Evolutionary conservation across 1,140 invertebrate genomes (phyloP).

Genomic region (Teleogryllus occipitalis): DNA sequence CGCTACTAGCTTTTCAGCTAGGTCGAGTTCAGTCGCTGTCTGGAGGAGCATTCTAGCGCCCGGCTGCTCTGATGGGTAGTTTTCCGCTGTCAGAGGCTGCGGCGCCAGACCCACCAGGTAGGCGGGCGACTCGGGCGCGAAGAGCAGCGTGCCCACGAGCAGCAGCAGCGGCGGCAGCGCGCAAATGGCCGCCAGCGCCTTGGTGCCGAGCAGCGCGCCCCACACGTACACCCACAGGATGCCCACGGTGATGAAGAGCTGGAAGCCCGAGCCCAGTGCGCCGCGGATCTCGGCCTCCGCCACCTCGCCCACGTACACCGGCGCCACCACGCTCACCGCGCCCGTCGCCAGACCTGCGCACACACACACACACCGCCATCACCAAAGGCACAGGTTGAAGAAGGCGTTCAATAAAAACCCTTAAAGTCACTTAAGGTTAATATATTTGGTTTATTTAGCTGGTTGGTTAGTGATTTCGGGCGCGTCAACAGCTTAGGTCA

Average conservation of each 20-base stretch:
- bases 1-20: too few species aligned
- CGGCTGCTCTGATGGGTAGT: too few species aligned
- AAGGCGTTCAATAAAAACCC: too few species aligned
- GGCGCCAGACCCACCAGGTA: constrained; percentile 11
- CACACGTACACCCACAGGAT: constrained; percentile 41
- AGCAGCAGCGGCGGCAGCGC: constrained; percentile 32
- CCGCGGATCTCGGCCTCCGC: constrained; percentile 70
- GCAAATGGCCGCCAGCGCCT: constrained; percentile 33
- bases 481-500: too few species aligned
- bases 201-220: constrained; percentile 22
- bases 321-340: constrained; percentile 65
- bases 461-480: too few species aligned
- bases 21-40: too few species aligned
- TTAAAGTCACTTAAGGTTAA: too few species aligned
- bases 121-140: constrained; percentile 15
- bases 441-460: too few species aligned
- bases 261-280: constrained; percentile 66
- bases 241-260: constrained; percentile 56
- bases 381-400: too few species aligned
- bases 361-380: neutral
- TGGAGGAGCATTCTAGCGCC: too few species aligned
- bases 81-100: too few species aligned
- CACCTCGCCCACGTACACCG: constrained; percentile 76
- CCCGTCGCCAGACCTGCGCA: constrained; percentile 55
- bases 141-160: constrained; percentile 32